Evolutionary conservation across 2,113 vertebrate species (phyloP).

Genomic region (Campylomormyrus numenius): DNA sequence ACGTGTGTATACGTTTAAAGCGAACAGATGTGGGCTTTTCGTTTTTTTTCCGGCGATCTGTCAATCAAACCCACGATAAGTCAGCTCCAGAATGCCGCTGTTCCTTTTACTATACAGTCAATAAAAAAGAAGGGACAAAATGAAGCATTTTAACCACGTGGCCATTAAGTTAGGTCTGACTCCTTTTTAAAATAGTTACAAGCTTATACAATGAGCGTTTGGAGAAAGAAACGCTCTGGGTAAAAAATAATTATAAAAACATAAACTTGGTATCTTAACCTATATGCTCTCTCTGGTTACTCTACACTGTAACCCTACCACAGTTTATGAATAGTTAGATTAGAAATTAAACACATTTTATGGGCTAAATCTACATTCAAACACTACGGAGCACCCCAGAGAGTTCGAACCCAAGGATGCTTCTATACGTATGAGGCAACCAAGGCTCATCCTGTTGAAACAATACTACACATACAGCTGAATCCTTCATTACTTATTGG

Average conservation of each 20-base stretch:
- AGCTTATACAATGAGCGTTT: neutral
- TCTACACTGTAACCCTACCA: neutral
- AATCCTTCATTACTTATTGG: neutral
- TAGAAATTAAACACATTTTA: neutral
- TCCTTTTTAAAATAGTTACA: neutral
- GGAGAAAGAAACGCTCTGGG: neutral
- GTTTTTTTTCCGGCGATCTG: neutral
- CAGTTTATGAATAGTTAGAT: neutral
- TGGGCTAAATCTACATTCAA: slow-evolving; percentile 14
- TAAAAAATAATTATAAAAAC: neutral
- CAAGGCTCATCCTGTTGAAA: neutral
- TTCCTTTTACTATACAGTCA: neutral
- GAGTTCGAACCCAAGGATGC: slow-evolving; percentile 17
- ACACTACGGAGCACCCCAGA: slow-evolving; percentile 20
- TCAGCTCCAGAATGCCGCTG: neutral
- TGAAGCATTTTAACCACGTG: neutral
- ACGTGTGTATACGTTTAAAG: neutral
- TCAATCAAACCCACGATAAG: neutral
- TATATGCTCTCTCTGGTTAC: neutral
- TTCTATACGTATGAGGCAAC: neutral
- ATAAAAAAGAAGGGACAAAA: neutral
- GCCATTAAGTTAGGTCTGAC: neutral
- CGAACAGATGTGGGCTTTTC: neutral
- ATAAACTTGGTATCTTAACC: neutral
- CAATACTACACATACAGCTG: neutral